Evolutionary conservation across 1,140 invertebrate species (phyloP).

Genomic region (Drosophila pruinosa): DNA sequence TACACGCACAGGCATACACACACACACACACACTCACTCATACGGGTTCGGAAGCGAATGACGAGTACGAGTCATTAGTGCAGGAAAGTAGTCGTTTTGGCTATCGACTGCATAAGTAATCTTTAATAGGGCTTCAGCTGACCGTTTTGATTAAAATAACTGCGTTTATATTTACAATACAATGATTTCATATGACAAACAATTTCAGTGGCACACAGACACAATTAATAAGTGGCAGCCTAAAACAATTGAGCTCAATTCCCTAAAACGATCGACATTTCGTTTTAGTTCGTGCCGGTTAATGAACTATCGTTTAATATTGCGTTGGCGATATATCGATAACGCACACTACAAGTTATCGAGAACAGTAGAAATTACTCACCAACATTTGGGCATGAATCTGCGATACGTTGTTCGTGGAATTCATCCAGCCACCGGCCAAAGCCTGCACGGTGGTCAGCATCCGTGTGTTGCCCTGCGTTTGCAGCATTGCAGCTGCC

Average conservation of each 20-base stretch:
- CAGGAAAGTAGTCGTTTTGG: neutral
- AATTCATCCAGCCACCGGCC: conserved; percentile 74
- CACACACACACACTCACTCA: neutral
- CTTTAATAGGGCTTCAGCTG: too few relatives aligned
- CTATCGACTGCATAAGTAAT: neutral
- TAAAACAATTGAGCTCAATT: too few relatives aligned
- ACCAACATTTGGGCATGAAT: conserved; percentile 80
- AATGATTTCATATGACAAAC: too few relatives aligned
- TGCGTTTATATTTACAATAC: too few relatives aligned
- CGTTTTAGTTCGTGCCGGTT: too few relatives aligned
- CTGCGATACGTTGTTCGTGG: conserved; percentile 65
- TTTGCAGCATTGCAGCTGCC: conserved; percentile 56
- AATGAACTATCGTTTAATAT: too few relatives aligned
- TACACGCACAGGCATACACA: neutral
- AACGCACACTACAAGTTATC: neutral
- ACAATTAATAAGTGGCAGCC: too few relatives aligned
- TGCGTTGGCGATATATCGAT: too few relatives aligned
- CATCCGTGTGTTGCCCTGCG: conserved; percentile 60
- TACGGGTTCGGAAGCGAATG: neutral
- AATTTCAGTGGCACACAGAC: too few relatives aligned
- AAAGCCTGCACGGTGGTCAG: conserved; percentile 72
- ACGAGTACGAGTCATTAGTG: neutral
- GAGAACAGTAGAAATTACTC: conserved; percentile 41
- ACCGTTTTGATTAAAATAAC: too few relatives aligned
- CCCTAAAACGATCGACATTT: too few relatives aligned